Base-by-base conservation (phyloP, 1,140 invertebrate genomes). In the Limonius californicus region DNA sequence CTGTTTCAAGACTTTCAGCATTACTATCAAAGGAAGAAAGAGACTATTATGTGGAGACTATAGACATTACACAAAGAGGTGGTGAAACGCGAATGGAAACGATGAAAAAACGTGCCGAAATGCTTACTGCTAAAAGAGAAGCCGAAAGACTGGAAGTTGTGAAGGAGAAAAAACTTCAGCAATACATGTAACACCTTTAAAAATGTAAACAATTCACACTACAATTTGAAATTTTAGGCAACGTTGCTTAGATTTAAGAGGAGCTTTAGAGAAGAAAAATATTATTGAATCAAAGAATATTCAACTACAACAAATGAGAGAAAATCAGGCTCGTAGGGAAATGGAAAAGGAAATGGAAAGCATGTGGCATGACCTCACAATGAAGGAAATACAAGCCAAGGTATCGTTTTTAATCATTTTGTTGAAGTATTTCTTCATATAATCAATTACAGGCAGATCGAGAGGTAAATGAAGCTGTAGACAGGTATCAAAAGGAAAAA, bases 251-350 rank as follows among this genome's bases (percentile, higher is more conserved):
- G 70, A 73, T 23, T 57, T 75, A 18, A 62, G 71, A 19, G 69
- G 71, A n/a, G 47, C 43, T 19, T 12, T 75, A 2, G 54, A 39
- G 0, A 70, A 73, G 32, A 67, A 70, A 57, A 56, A 68, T 47
- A 43, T 73, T 6, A 57, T 69, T 11, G 73, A 77, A 62, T 68
- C 70, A 2, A 76, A 77, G 66, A 59, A 70, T n/a, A 23, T 50
- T 6, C 72, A 77, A 55, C 62, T 75, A 43, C 70, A 74, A 54
- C 75, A 77, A 67, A 77, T 77, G 35, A 66, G 69, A 47, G 75
- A 77, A 50, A 75, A 77, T 50, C 66, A 75, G 65, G 66, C 66
- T n/a, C 65, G 63, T 50, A 69, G 69, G 27, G 62, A 77, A 66
- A 30, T 64, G 1, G 72, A 77, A 57, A 64, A 60, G 50, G 74